These are phyloP conservation scores for Pampus argenteus DNA, from an alignment of 2,797 vertebrate genomes.

Conservation along the genomic window DNA sequence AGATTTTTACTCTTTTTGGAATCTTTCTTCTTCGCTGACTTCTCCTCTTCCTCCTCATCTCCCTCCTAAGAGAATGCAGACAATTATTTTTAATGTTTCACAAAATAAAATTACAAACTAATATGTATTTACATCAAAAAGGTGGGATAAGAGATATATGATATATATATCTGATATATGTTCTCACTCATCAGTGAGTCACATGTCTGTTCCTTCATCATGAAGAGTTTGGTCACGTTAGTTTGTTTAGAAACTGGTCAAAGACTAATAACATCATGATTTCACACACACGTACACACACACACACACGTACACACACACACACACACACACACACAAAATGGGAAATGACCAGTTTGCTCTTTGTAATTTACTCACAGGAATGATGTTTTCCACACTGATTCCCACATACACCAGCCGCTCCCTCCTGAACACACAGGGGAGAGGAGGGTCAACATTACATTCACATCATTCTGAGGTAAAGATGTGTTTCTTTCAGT, in stretches of 20 bases:
- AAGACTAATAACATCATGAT: too few species aligned
- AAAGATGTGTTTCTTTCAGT: background rate
- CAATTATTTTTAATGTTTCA: background rate
- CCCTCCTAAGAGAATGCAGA: constrained; percentile 80
- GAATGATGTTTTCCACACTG: constrained; percentile 99
- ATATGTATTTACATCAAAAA: background rate
- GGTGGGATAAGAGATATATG: too few species aligned
- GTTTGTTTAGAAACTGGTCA: too few species aligned
- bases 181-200: too few species aligned
- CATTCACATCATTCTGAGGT: background rate
- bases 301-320: too few species aligned
- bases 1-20: constrained; percentile 92
- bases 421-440: constrained; percentile 85
- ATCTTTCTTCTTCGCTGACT: constrained; percentile 92
- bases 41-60: constrained; percentile 79
- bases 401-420: constrained; percentile 97
- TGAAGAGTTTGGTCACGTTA: too few species aligned
- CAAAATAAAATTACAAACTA: rapidly evolving
- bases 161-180: too few species aligned
- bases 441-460: constrained; percentile 20
- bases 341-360: too few species aligned
- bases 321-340: too few species aligned
- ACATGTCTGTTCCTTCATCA: background rate
- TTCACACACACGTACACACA: too few species aligned
- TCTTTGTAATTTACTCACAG: constrained; percentile 70